phyloP scores from a whole-genome alignment of 2,113 vertebrate genomes.

The Nymphicus hollandicus region DNA sequence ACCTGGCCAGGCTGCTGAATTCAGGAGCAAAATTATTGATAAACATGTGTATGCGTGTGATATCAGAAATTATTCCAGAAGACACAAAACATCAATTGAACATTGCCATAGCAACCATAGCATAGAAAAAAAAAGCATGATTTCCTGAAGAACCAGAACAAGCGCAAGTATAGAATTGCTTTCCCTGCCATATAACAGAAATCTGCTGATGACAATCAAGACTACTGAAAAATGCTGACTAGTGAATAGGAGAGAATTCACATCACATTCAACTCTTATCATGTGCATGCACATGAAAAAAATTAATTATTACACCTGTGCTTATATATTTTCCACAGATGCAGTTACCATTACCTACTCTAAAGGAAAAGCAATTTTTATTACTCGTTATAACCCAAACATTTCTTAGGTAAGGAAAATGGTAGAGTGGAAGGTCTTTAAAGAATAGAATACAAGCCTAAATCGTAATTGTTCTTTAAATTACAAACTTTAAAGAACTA shows the following conservation, averaged over 20 bases:
- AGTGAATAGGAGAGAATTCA: not conserved
- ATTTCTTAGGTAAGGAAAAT: not conserved
- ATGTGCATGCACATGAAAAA: not conserved
- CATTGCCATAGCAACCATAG: not conserved
- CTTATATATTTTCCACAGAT: not conserved
- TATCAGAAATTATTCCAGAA: not conserved
- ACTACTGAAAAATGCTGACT: not conserved
- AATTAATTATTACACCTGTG: not conserved
- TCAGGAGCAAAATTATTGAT: not conserved
- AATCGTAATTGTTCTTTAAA: not conserved
- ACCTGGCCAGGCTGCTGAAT: not conserved
- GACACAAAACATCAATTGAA: not conserved
- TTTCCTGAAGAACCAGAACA: not conserved
- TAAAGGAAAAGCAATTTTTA: not conserved
- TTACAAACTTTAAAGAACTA: not conserved
- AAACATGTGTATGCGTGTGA: rapidly evolving
- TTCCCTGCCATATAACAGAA: not conserved
- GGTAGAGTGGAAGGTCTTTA: not conserved
- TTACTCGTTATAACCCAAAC: not conserved
- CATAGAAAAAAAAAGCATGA: not conserved
- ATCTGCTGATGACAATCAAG: not conserved
- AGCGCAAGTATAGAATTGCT: not conserved
- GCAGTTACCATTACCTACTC: not conserved
- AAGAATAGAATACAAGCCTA: not conserved
- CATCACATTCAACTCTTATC: not conserved